These are phyloP conservation scores for Thaleichthys pacificus DNA, from an alignment of 2,797 vertebrate genomes.

Conservation along the genomic window DNA sequence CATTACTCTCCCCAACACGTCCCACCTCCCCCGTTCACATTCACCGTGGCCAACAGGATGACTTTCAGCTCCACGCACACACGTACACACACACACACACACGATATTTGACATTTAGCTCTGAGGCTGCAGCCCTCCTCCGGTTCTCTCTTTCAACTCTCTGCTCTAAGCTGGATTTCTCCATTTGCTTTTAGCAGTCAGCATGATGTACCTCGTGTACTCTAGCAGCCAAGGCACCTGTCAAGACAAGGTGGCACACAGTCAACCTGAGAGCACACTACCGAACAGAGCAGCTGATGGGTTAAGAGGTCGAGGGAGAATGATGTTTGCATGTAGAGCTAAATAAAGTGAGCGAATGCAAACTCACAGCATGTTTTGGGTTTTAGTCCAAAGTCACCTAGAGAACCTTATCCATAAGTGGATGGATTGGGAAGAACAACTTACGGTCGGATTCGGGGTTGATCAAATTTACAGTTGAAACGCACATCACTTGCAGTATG, in stretches of 20 bases:
- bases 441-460: too few species aligned
- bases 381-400: too few species aligned
- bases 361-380: too few species aligned
- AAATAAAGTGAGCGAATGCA: too few species aligned
- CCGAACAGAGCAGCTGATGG: background rate
- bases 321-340: background rate
- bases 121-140: background rate
- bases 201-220: slow-evolving; percentile 19
- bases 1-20: slow-evolving; percentile 39
- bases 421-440: too few species aligned
- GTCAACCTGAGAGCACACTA: background rate
- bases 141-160: background rate
- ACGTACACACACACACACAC: slow-evolving; percentile 14
- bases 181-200: slow-evolving; percentile 16
- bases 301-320: background rate
- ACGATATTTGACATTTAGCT: background rate
- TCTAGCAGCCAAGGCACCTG: slow-evolving; percentile 14
- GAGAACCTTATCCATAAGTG: too few species aligned
- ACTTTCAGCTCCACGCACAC: slow-evolving; percentile 76
- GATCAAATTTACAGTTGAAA: too few species aligned
- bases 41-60: slow-evolving; percentile 67
- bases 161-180: background rate
- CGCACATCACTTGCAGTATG: too few species aligned
- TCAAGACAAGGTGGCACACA: background rate
- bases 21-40: slow-evolving; percentile 54